Base-by-base conservation (phyloP, 2,888 invertebrate species). In the Hemistola chrysoprasaria region DNA sequence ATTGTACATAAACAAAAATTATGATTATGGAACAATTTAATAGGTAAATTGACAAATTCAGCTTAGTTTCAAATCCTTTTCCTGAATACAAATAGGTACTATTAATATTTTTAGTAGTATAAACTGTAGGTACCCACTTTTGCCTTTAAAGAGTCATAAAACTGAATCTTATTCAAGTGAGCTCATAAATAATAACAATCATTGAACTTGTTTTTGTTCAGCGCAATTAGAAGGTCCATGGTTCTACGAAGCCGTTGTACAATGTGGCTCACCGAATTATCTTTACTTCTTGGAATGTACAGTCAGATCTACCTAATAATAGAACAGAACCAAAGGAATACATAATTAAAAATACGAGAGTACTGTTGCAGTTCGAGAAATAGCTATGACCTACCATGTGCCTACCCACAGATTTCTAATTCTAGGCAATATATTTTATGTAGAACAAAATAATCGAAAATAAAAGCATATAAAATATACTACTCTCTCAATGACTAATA, bases 121-220 rank as follows among this genome's bases (percentile, higher is more conserved):
- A 11, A 22, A 38, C 34, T 35, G 22, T 34, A 41, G 34, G 24
- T 41, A 28, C 31, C 32, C 37, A 38, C 9, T 23, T 51, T 43
- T 40, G 27, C 33, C 33, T 34, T 16, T 39, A 44, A 36, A 83
- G 82, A 83, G 56, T 82, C 82, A 84, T 48, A 71, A 68, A 70
- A 58, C 57, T 56, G 62, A 4, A 69, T 71, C 67, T 76, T 76
- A 72, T 68, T 76, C 71, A 79, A 40, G 72, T 62, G 65, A 43
- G 76, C 66, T 79, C 78, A 78, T 67, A 51, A 45, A 47, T 47
- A 51, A 77, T 73, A 65, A 71, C 67, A 66, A 74, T 71, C 66
- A 78, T 79, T 79, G 81, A 76, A 71, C 45, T 24, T 42, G 66
- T 83, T 83, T 83, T 80, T 80, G 76, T 74, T 67, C 58, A 65